Evolutionary conservation across 2,113 vertebrate species (phyloP).

Genomic region (Rafetus swinhoei): DNA sequence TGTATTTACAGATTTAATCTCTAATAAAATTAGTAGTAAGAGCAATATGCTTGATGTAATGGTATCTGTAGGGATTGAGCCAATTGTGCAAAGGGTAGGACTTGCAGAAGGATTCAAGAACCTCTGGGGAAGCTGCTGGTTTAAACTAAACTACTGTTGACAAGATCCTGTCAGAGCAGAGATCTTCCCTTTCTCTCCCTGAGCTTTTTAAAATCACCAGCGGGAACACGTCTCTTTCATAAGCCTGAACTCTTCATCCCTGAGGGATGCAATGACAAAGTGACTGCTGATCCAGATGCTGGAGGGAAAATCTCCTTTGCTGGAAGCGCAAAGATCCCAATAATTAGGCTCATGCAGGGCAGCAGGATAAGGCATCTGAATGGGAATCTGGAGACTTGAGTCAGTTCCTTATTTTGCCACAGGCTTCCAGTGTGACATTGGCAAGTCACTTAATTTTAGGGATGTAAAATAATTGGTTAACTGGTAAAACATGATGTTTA

Average conservation of each 20-base stretch:
- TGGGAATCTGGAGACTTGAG: no score
- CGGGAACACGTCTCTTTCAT: neutral
- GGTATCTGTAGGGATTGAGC: neutral
- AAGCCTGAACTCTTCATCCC: neutral
- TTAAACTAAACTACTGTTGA: neutral
- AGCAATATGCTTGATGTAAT: neutral
- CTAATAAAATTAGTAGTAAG: neutral
- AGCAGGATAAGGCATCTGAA: no score
- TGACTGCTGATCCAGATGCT: neutral
- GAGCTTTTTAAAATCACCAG: neutral
- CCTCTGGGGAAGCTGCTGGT: neutral
- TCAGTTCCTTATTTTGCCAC: neutral
- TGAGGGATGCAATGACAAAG: neutral
- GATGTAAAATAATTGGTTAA: no score
- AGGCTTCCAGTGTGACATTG: neutral
- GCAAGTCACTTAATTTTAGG: neutral
- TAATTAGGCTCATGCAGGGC: neutral
- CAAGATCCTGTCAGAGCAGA: neutral
- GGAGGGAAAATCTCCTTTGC: neutral
- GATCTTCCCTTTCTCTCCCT: neutral
- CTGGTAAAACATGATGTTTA: no score
- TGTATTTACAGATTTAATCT: neutral
- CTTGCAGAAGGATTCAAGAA: neutral
- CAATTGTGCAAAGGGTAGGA: neutral
- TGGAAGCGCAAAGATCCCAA: neutral